Base-by-base conservation (phyloP, 2,797 vertebrate genomes). In the Somateria mollissima region DNA sequence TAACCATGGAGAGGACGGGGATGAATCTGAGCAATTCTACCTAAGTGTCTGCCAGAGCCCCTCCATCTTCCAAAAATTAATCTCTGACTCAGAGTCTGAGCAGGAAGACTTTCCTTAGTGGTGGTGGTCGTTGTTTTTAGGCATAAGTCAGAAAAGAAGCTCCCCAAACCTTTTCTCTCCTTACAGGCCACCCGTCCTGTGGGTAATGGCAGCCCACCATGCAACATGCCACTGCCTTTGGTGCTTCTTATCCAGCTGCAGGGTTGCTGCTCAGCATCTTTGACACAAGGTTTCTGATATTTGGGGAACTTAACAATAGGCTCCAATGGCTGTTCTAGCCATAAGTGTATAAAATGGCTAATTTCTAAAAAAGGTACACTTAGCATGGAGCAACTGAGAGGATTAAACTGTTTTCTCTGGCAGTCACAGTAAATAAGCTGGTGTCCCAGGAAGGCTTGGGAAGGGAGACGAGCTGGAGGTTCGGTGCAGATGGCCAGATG, bases 401-500 rank as follows among this genome's bases (percentile, higher is more conserved):
- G 39, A 30, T 28, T 20, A 64, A 41, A 25, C 34, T 60, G 34
- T 60, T 60, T 36, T 11, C 58, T 34, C 56, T 8, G 12, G 56
- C n/a, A 58, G 56, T 58, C 19, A 36, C n/a, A n/a, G 43, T 7
- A 77, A 87, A 78, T 9, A n/a, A 62, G 13, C 9, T 45, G n/a
- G 21, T 22, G 25, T 34, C 20, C 69, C 61, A 67, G 8, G 73
- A 65, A 53, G 30, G 11, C 69, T 24, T 43, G 75, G 41, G 57
- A 71, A 65, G 53, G 67, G 53, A 77, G 20, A 19, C 16, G 57
- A 82, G 39, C 56, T 2, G 1, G 60, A 70, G 41, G 45, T 89
- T 75, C 56, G 32, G 49, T n/a, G 22, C 11, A 53, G 54, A 21
- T 13, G 41, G 32, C 32, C 78, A 56, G 67, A 17, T 0, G 0